A percentile compares a stretch with the other conserved stretches of the same genome.
phyloP scores from a whole-genome alignment of 2,888 invertebrate species.

The Platycnemis pennipes region DNA sequence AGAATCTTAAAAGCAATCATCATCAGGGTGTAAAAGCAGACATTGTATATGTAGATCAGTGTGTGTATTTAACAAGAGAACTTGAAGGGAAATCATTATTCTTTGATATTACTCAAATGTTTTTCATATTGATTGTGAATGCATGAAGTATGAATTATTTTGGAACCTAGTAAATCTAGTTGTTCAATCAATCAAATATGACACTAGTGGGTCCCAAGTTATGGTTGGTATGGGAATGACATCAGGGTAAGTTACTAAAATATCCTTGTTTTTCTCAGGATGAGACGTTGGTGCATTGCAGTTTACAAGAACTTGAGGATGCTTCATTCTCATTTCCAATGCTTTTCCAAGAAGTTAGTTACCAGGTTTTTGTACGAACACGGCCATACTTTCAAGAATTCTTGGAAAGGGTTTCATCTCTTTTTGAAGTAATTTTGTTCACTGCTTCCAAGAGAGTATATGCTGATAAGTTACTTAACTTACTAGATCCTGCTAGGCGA shows the following conservation, averaged over 20 bases:
- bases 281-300: conserved; percentile 97
- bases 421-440: conserved; percentile 96
- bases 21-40: no score
- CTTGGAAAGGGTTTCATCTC: conserved; percentile 90
- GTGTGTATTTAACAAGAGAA: no score
- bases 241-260: background rate
- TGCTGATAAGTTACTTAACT: conserved; percentile 94
- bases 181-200: no score
- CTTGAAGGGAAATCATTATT: no score
- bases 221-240: no score
- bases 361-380: conserved; percentile 91
- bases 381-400: conserved; percentile 96
- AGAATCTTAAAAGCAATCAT: no score
- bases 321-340: conserved; percentile 97
- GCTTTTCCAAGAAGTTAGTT: conserved; percentile 93
- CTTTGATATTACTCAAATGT: no score
- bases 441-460: conserved; percentile 98
- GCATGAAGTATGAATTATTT: no score
- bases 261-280: conserved; percentile 82
- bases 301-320: conserved; percentile 93
- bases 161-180: no score
- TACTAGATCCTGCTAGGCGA: conserved; percentile 92
- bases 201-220: no score
- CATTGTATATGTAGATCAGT: no score
- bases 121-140: no score